A percentile compares a stretch with the other conserved stretches of the same genome.
phyloP scores from a whole-genome alignment of 2,888 invertebrate genomes.

The Erebia aethiops region DNA sequence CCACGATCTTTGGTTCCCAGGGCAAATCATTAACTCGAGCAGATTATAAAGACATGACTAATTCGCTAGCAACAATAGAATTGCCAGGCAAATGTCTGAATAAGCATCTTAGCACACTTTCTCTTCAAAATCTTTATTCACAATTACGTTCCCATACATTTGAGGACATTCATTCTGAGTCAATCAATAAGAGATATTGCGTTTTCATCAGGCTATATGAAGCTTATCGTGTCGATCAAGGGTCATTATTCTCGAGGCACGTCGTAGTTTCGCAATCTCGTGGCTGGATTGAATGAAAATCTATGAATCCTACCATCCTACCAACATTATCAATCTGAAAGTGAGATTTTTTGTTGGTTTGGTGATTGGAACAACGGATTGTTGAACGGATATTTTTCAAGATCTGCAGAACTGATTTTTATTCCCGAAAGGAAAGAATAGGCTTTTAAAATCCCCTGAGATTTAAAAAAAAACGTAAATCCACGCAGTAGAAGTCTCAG shows the following conservation, averaged over 20 bases:
- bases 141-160: constrained; percentile 26
- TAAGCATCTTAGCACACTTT: constrained; percentile 35
- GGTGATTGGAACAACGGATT: no score
- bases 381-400: no score
- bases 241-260: background rate
- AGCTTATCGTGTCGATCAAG: constrained; percentile 5
- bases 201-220: constrained; percentile 14
- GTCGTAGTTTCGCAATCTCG: background rate
- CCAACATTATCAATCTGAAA: no score
- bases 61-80: constrained; percentile 38
- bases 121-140: constrained; percentile 33
- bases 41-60: constrained; percentile 36
- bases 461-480: no score
- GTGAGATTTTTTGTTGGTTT: no score
- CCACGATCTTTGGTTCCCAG: constrained; percentile 15
- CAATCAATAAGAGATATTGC: constrained; percentile 25
- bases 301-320: no score
- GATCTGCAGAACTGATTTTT: no score
- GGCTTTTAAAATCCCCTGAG: no score
- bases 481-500: no score
- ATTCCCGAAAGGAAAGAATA: no score
- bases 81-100: constrained; percentile 33
- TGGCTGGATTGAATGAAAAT: background rate
- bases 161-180: constrained; percentile 25
- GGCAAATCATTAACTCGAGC: constrained; percentile 23